Evolutionary conservation across 1,140 invertebrate genomes (phyloP).

Genomic region (Bombus vancouverensis): DNA sequence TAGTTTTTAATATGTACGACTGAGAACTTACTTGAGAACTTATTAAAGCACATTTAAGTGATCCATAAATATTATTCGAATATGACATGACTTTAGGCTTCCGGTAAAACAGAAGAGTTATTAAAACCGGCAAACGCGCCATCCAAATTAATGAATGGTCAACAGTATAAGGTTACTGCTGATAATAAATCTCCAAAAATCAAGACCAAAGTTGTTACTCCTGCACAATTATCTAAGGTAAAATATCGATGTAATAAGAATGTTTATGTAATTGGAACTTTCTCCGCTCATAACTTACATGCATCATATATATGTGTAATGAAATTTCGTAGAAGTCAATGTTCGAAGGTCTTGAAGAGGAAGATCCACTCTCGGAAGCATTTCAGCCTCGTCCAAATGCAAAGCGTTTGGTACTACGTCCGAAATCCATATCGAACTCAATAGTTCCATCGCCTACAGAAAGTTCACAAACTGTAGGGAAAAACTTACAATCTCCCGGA

Average conservation of each 20-base stretch:
- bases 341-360: slow-evolving; percentile 88
- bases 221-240: slow-evolving; percentile 82
- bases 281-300: background rate
- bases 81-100: slow-evolving; percentile 77
- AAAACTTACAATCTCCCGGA: slow-evolving; percentile 24
- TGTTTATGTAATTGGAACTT: background rate
- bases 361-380: slow-evolving; percentile 85
- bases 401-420: slow-evolving; percentile 85
- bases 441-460: slow-evolving; percentile 53
- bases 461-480: slow-evolving; percentile 54
- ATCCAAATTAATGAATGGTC: slow-evolving; percentile 83
- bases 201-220: slow-evolving; percentile 84
- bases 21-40: background rate
- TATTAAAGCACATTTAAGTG: background rate
- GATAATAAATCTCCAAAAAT: slow-evolving; percentile 84
- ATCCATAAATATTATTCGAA: background rate
- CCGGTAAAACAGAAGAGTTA: slow-evolving; percentile 86
- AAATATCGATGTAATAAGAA: slow-evolving; percentile 77
- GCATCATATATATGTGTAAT: background rate
- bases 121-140: slow-evolving; percentile 89
- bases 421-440: slow-evolving; percentile 69
- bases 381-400: slow-evolving; percentile 85
- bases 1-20: slow-evolving; percentile 20
- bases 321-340: slow-evolving; percentile 83
- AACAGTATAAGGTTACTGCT: slow-evolving; percentile 86